Conservation (phyloP, 1,140 invertebrate species). For the Zeugodacus cucurbitae region DNA sequence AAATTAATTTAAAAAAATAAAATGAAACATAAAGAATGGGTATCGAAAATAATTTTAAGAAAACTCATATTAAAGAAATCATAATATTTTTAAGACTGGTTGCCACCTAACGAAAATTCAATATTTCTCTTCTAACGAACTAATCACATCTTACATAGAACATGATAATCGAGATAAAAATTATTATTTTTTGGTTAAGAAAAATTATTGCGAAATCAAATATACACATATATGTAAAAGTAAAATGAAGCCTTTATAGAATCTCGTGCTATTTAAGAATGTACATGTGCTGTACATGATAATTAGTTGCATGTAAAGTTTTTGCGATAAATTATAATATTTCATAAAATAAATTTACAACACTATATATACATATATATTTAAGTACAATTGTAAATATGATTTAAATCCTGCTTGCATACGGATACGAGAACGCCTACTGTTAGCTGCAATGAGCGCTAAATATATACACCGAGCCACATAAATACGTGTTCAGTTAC, state of each 20-base stretch:
- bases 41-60: no score
- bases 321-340: background rate
- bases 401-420: background rate
- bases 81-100: no score
- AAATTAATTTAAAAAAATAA: no score
- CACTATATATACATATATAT: background rate
- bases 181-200: no score
- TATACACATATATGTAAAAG: no score
- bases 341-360: background rate
- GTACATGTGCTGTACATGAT: background rate
- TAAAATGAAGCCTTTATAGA: background rate
- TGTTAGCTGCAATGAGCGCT: background rate
- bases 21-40: no score
- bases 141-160: no score
- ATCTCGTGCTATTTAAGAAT: background rate
- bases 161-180: no score
- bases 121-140: no score
- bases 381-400: background rate
- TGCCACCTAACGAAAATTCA: no score
- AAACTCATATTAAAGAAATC: no score
- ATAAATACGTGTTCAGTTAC: background rate
- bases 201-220: no score
- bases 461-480: background rate
- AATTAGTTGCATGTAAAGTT: background rate
- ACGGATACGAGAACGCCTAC: background rate